Evolutionary conservation across 2,888 invertebrate species (phyloP).

Genomic region (Uloborus plumipes): DNA sequence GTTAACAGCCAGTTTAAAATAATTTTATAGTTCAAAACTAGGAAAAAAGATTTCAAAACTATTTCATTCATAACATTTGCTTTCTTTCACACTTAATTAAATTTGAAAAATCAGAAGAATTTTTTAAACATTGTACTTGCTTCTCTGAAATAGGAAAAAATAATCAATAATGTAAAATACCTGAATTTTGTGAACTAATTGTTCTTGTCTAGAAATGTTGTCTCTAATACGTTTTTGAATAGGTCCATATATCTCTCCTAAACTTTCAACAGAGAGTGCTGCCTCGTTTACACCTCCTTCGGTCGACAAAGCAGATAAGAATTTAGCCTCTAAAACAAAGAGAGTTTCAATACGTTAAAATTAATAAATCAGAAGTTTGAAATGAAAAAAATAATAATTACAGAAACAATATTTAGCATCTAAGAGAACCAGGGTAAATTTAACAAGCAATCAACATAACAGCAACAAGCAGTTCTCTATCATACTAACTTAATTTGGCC

Average conservation of each 20-base stretch:
- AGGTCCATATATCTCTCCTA: conserved; percentile 83
- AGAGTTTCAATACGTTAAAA: background rate
- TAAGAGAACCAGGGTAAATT: background rate
- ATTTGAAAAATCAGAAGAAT: too few relatives aligned
- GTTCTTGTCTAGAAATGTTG: conserved; percentile 81
- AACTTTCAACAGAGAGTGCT: conserved; percentile 79
- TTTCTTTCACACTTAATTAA: too few relatives aligned
- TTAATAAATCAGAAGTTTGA: background rate
- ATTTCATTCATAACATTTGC: too few relatives aligned
- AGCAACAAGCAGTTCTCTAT: background rate
- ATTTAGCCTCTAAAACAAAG: conserved; percentile 76
- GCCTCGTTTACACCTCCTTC: conserved; percentile 86
- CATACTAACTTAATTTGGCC: background rate
- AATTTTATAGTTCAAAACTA: too few relatives aligned
- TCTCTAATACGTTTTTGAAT: conserved; percentile 81
- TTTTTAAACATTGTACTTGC: background rate
- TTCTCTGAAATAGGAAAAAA: background rate
- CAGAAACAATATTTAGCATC: background rate
- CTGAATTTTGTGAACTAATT: conserved; percentile 79
- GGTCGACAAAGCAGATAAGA: conserved; percentile 81
- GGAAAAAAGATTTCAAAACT: too few relatives aligned
- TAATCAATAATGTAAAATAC: conserved; percentile 68
- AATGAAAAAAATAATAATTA: background rate
- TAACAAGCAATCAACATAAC: background rate
- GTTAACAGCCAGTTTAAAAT: too few relatives aligned